Percentiles rank a stretch among this genome's conserved stretches.
Conservation (phyloP, 1,140 invertebrate genomes). For the Drosophila tsacasi region DNA sequence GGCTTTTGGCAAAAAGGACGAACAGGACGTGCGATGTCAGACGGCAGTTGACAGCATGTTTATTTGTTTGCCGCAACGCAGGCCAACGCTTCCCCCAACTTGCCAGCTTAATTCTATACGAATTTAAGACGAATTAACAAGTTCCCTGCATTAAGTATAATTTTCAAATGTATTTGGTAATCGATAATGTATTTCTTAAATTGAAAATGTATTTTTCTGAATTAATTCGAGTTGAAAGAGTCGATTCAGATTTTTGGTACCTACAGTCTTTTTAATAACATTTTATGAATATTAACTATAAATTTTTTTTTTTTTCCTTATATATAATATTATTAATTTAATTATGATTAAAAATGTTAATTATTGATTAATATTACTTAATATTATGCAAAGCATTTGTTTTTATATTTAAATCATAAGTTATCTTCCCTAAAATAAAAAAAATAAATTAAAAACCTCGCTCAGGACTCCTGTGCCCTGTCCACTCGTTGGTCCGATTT, state of each 20-base stretch:
- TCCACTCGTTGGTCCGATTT: slow-evolving; percentile 67
- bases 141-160: not conserved
- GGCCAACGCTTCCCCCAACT: slow-evolving; percentile 7
- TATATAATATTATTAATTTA: not conserved
- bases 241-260: too few species aligned
- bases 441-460: too few species aligned
- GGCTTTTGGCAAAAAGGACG: slow-evolving; percentile 27
- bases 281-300: not conserved
- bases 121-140: slow-evolving; percentile 2
- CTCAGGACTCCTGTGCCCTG: slow-evolving; percentile 34
- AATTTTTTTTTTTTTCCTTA: not conserved
- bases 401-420: not conserved
- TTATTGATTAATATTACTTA: not conserved
- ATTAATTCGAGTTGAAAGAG: not conserved
- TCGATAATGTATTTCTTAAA: not conserved
- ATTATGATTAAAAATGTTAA: not conserved
- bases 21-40: slow-evolving; percentile 68
- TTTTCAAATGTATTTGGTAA: not conserved
- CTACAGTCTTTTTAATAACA: too few species aligned
- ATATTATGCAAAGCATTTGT: too few species aligned
- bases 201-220: not conserved
- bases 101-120: not conserved
- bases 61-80: slow-evolving; percentile 69
- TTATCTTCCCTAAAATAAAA: not conserved
- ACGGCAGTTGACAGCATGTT: slow-evolving; percentile 82